Evolutionary conservation across 2,113 vertebrate species (phyloP), one percentile per base, ranked within the genome.

Genomic region (Emydura subglobosa): DNA sequence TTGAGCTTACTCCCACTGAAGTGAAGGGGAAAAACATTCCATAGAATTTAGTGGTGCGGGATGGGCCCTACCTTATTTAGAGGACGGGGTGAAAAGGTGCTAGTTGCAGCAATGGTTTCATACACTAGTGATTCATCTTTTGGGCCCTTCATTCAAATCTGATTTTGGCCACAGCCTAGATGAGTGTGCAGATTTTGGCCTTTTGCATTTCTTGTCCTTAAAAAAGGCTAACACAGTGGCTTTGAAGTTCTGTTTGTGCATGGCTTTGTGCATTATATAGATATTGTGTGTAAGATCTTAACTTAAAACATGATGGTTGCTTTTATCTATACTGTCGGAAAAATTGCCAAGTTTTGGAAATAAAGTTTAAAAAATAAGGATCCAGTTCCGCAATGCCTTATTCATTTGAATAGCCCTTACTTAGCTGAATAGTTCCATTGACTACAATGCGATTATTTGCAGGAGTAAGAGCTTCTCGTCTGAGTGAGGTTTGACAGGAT

Each of bases 51-150:
- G 7, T 27, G 39, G 5, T 22, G 47, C 19, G n/a, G 17, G 10
- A 51, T n/a, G 17, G 47, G 27, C 78, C 53, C 53, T 57, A 54
- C 3, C 25, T 54, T 16, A 29, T 57, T 57, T 17, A 25, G 42
- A 54, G 72, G 29, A 76, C 68, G 53, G 44, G 27, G 3, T 1
- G 0, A n/a, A 57, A 16, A 17, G 47, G 3, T 90, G 49, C 39
- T 25, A 24, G 17, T 31, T 0, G 0, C 13, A 25, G 13, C 61
- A 29, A 14, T 0, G 1, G 12, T 16, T 82, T 83, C 42, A 3
- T 42, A 44, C 0, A 1, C 50, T 29, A 87, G 12, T 49, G 24
- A 14, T 21, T 92, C 68, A 44, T 14, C 0, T 1, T 87, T 44
- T 27, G 89, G 31, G 24, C 88, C 21, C 42, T 68, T 24, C 0